These are phyloP conservation scores for Tetrao urogallus DNA, from an alignment of 2,113 vertebrate genomes.

Conservation along the genomic window DNA sequence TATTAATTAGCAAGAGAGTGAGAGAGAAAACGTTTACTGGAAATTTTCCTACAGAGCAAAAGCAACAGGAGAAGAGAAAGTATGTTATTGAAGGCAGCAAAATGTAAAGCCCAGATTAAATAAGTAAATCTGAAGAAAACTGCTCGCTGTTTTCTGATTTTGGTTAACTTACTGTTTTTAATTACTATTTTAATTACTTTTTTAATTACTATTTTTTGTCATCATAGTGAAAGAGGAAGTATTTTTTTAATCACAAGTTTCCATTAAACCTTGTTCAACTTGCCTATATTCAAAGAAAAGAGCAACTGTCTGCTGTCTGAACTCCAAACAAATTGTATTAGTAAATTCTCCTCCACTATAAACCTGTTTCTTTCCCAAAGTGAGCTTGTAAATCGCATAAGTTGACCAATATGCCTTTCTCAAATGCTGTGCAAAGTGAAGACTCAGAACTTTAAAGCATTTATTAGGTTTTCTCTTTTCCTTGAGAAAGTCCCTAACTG, in stretches of 20 bases:
- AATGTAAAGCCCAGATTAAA: neutral
- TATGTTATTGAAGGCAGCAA: neutral
- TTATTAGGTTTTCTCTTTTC: neutral
- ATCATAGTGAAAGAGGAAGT: neutral
- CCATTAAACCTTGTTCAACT: neutral
- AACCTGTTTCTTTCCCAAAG: neutral
- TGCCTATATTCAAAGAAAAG: neutral
- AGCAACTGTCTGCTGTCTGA: neutral
- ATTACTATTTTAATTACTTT: neutral
- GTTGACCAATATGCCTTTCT: neutral
- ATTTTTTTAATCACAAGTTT: neutral
- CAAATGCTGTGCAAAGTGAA: neutral
- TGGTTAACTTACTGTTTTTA: neutral
- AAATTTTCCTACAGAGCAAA: neutral
- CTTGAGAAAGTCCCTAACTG: neutral
- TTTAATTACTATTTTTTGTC: neutral
- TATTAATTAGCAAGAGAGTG: conserved; percentile 12
- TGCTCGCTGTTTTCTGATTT: neutral
- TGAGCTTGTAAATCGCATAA: neutral
- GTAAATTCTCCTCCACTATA: neutral
- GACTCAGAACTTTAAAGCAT: neutral
- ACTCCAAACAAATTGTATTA: neutral
- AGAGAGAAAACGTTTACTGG: neutral
- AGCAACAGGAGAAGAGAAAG: neutral
- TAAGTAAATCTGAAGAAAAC: neutral